A percentile compares a stretch with the other conserved stretches of the same genome.
Conservation (phyloP, 2,113 vertebrate genomes). For the Apodemus speciosus region DNA sequence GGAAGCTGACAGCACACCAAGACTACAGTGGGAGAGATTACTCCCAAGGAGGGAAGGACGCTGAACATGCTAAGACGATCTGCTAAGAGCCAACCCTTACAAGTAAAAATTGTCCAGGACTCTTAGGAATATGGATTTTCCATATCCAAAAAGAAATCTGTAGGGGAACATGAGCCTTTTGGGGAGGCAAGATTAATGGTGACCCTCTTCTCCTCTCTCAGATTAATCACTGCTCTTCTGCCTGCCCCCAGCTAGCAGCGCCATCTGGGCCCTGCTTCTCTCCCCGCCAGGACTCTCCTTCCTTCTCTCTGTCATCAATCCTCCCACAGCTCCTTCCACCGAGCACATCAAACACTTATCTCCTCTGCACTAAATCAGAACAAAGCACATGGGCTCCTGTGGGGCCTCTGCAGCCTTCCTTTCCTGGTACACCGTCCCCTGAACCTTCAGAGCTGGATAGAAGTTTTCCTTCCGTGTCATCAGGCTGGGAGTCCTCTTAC, state of each 20-base stretch:
- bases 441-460: background rate
- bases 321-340: slow-evolving; percentile 7
- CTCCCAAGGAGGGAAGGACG: background rate
- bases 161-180: background rate
- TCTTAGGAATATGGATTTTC: slow-evolving; percentile 29
- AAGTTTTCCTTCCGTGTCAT: background rate
- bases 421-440: background rate
- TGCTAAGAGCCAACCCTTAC: background rate
- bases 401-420: background rate
- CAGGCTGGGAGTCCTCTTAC: background rate
- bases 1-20: background rate
- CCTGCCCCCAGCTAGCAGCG: slow-evolving; percentile 23
- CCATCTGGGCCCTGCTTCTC: slow-evolving; percentile 12
- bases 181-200: slow-evolving; percentile 10
- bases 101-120: background rate
- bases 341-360: background rate
- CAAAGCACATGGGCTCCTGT: background rate
- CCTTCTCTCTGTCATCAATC: background rate
- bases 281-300: background rate
- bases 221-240: slow-evolving; percentile 18
- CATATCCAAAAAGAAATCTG: slow-evolving; percentile 1
- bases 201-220: background rate
- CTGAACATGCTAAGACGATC: background rate
- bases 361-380: background rate
- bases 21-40: background rate